Evolutionary conservation across 2,888 invertebrate genomes (phyloP), one percentile per base, ranked within the genome.

Genomic region (Diadromus collaris): DNA sequence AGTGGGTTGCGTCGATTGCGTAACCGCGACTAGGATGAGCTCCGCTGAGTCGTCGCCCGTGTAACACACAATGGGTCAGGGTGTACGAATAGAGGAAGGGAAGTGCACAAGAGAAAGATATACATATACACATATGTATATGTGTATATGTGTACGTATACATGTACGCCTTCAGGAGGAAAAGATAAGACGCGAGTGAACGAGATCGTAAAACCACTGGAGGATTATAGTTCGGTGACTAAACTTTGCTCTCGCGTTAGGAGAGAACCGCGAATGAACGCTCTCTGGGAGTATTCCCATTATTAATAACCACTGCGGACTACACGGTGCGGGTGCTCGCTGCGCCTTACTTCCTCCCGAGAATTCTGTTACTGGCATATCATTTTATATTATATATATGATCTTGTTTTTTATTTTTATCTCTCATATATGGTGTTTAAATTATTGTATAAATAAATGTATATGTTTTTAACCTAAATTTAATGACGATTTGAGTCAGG

Each of bases 281-380:
- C 27, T 19, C 32, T 65, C 60, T 76, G 71, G 61, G 76, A 76
- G 71, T 41, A 71, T 76, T 71, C 76, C 41, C 76, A 76, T 71
- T 16, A 71, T 78, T 80, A 48, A 44, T 60, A 56, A 74, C 38
- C 41, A 60, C 58, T 13, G n/a, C 41, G 32, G 60, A 61, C 51
- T 32, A 41, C 19, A 38, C 27, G 3, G 16, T 41, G n/a, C 68
- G 19, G 13, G 19, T 68, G 19, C 27, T 61, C 13, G 54, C 48
- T 51, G 32, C 48, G 24, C 21, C 29, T 56, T 46, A 41, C 64
- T 29, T 27, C 46, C 54, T 19, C 54, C 38, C 19, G 21, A 51
- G 46, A 46, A 34, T 46, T 16, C n/a, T 24, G 32, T 63, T 73
- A 65, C 27, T 27, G 38, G 38, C 10, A n/a, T 54, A 58, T 46